Conservation (phyloP, 2,888 invertebrate genomes). For the Lycocerus yunnanus region DNA sequence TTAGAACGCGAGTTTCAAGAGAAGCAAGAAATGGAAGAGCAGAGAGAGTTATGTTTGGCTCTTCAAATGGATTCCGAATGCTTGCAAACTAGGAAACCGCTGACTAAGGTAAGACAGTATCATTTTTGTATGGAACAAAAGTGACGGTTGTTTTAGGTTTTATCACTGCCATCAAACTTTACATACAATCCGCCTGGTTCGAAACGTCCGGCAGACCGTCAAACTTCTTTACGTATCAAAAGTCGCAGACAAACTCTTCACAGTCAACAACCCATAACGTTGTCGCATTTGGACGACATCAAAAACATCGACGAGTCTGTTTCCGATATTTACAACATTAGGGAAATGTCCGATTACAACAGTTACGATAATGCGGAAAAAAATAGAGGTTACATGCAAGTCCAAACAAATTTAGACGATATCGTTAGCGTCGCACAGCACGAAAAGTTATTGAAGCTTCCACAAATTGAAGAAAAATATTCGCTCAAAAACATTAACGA, state of each 20-base stretch:
- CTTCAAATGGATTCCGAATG: constrained; percentile 63
- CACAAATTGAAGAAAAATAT: constrained; percentile 41
- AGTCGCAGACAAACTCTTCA: constrained; percentile 63
- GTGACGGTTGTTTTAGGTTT: constrained; percentile 57
- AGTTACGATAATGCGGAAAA: constrained; percentile 50
- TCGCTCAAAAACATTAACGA: constrained; percentile 45
- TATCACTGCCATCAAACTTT: constrained; percentile 83
- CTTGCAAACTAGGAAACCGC: constrained; percentile 60
- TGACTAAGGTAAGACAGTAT: constrained; percentile 48
- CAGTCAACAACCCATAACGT: constrained; percentile 64
- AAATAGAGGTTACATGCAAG: constrained; percentile 31
- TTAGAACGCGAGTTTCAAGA: constrained; percentile 84
- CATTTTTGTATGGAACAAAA: not conserved
- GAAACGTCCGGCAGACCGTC: constrained; percentile 45
- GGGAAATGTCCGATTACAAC: constrained; percentile 39
- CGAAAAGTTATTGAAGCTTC: constrained; percentile 38
- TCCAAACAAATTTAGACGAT: constrained; percentile 46
- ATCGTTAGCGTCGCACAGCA: constrained; percentile 43
- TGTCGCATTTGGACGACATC: constrained; percentile 64
- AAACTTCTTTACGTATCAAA: constrained; percentile 44
- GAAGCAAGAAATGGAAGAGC: constrained; percentile 76
- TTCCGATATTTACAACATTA: constrained; percentile 52
- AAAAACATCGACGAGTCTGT: constrained; percentile 51
- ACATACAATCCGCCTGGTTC: constrained; percentile 76
- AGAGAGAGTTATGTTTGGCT: constrained; percentile 72